Base-by-base conservation (phyloP, 2,113 vertebrate species). In the Ploceus nigricollis region DNA sequence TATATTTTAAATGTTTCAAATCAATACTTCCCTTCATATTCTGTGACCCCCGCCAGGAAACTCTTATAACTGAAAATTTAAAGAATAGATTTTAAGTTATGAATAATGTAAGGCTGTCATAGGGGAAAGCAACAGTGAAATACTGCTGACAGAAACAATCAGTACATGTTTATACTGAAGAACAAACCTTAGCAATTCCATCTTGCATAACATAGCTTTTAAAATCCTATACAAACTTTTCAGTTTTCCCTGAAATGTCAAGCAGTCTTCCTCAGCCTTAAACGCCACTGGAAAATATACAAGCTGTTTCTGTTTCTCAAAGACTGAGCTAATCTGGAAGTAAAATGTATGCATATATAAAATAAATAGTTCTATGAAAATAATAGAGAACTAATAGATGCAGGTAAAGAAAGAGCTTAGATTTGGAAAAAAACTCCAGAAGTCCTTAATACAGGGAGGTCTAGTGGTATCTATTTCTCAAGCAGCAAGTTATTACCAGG, bases 1-100 rank as follows among this genome's bases (percentile, higher is more conserved):
- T 98, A 96, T 97, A 98, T 98, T 98, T 98, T 77, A 98, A 98
- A 98, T 97, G 94, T 94, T 97, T 97, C 72, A 85, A 92, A 98
- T 99, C 95, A 98, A 98, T 99, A 98, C 85, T 94, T 91, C 71
- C 91, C 89, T 97, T 95, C 85, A 72, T 97, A 89, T 95, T 84
- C 75, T 97, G 94, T n/a, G 58, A 93, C 81, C 86, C 87, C 79
- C 87, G 61, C 69, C 70, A 97, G 82, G 94, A 96, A 96, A 95
- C 69, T 73, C 88, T 83, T 86, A 76, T 56, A 97, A 92, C 61
- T 97, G 95, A 96, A 98, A 96, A 96, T 87, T 90, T 97, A 95
- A 97, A 84, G 84, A 91, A 77, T 86, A 94, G 92, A 95, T 91
- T 97, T 80, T 22, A 58, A 81, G 47, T 90, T 92, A 94, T 95